Evolutionary conservation across 2,888 invertebrate species (phyloP), one percentile per base, ranked within the genome.

Genomic region (Tuta absoluta): DNA sequence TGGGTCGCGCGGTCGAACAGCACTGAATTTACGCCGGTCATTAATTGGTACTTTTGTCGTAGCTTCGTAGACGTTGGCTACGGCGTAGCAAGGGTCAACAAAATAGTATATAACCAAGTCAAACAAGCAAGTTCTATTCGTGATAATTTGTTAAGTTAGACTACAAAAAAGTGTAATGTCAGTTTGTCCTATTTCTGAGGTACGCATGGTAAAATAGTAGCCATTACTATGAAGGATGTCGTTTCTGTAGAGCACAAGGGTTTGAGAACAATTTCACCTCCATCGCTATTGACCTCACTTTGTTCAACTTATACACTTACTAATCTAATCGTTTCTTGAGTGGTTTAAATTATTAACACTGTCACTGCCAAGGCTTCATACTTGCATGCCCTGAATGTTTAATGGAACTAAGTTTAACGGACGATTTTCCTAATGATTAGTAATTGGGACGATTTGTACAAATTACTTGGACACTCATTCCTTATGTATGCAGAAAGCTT

Each of bases 351-450:
- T 49, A 49, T 49, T 49, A 53, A 53, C 23, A 53, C 23, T 11
- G 14, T 23, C 21, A 53, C 14, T 21, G 14, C 19, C 12, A 51
- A 21, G 21, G 21, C 23, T 14, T 5, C 10, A 21, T 14, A 23
- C 24, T 23, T 24, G 21, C 11, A 21, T 11, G 23, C 12, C 12
- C 23, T 53, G 51, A 53, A 53, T 53, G 12, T 23, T 53, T 53
- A 2, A 53, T 14, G 51, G 14, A 23, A 23, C 51, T 4, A 49
- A 49, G 5, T 53, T 23, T 11, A 23, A 53, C 23, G 12, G 14
- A 23, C 51, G 21, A 53, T 53, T 53, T 53, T 53, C 51, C 1
- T 53, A 53, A 53, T 53, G 12, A 23, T 14, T 14, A 23, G 23
- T 10, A 53, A 53, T 23, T 24, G 17, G 7, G 12, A 21, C 45